Conservation (phyloP, 2,888 invertebrate species). For the Anthophora plumipes region DNA sequence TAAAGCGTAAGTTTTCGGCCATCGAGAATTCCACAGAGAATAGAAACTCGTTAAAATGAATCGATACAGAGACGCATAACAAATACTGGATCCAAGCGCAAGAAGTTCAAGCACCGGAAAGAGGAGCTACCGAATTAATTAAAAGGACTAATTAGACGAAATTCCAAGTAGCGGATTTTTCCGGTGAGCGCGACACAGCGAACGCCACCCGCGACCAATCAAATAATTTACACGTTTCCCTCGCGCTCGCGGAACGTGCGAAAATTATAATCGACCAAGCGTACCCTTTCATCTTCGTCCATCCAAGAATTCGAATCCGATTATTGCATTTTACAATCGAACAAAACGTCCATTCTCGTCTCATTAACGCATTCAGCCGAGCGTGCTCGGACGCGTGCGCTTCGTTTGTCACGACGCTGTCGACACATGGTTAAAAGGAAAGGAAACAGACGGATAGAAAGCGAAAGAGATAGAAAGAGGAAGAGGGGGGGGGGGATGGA, state of each 20-base stretch:
- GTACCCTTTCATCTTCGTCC: neutral
- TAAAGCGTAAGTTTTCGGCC: neutral
- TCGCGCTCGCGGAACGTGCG: neutral
- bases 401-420: constrained; percentile 16
- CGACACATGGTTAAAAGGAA: neutral
- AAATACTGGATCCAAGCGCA: neutral
- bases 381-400: constrained; percentile 13
- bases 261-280: constrained; percentile 19
- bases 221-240: constrained; percentile 5
- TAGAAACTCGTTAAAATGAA: neutral
- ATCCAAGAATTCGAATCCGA: constrained; percentile 38
- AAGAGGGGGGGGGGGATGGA: neutral
- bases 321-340: constrained; percentile 41
- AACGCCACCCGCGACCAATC: neutral
- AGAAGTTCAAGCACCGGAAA: neutral
- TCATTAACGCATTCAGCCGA: constrained; percentile 35
- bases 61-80: neutral
- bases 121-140: constrained; percentile 5
- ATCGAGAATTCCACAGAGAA: neutral
- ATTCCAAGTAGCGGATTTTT: neutral
- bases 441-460: neutral
- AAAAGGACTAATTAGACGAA: constrained; percentile 29
- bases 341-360: constrained; percentile 35
- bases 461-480: neutral
- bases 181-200: neutral